These are phyloP conservation scores for Alviniconcha marisindica DNA, from an alignment of 1,140 invertebrate genomes.

Conservation along the genomic window DNA sequence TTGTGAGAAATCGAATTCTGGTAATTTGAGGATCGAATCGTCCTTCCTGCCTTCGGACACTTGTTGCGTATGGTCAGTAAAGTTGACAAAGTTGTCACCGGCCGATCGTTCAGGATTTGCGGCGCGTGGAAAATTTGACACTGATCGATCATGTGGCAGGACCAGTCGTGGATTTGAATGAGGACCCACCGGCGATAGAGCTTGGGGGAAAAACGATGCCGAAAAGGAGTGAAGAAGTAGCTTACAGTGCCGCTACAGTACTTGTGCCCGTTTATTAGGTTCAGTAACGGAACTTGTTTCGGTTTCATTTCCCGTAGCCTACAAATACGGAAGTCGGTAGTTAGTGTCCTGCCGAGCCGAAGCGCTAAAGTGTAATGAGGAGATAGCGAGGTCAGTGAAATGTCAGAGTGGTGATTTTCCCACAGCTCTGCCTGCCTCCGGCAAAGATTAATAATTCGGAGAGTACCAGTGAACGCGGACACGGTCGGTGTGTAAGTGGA, in stretches of 20 bases:
- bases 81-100: not conserved
- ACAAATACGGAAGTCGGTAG: not conserved
- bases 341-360: not conserved
- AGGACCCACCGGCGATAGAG: no score
- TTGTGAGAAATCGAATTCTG: no score
- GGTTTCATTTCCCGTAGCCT: not conserved
- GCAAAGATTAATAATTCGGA: not conserved
- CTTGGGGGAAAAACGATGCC: no score
- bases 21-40: no score
- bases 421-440: not conserved
- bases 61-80: not conserved
- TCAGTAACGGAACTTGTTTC: not conserved
- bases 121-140: conserved; percentile 7
- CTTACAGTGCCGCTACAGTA: no score
- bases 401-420: conserved; percentile 22
- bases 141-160: not conserved
- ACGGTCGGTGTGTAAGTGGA: no score
- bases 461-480: no score
- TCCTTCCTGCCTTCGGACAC: no score
- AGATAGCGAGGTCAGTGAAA: conserved; percentile 1
- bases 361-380: not conserved
- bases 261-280: not conserved
- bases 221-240: no score
- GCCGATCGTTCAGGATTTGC: not conserved
- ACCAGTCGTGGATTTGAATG: no score